Conservation (phyloP, 2,113 vertebrate genomes). For the Alaudala cheleensis region DNA sequence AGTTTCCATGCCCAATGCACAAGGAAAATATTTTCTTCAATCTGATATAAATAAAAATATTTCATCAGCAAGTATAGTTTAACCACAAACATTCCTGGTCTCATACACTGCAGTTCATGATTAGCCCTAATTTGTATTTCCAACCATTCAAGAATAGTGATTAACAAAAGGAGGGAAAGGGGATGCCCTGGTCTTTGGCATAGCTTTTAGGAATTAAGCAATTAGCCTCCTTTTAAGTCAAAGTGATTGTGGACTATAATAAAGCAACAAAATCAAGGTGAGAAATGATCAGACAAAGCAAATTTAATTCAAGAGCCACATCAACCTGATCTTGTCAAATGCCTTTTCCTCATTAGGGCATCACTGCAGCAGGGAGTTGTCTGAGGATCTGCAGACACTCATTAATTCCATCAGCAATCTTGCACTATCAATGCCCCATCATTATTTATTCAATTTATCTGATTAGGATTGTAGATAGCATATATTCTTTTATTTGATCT, state of each 20-base stretch:
- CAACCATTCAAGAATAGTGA: not conserved
- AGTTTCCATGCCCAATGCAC: not conserved
- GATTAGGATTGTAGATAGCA: not conserved
- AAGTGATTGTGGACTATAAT: not conserved
- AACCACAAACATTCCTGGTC: not conserved
- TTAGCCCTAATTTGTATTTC: not conserved
- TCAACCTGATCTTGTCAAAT: not conserved
- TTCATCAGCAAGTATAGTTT: not conserved
- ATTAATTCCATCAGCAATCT: not conserved
- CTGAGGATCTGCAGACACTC: not conserved
- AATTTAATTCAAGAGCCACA: not conserved
- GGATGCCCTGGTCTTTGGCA: not conserved
- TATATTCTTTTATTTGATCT: constrained; percentile 1
- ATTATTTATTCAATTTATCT: constrained; percentile 3
- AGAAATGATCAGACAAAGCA: not conserved
- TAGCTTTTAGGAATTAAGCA: not conserved
- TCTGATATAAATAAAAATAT: not conserved
- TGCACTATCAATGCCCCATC: not conserved
- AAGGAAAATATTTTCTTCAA: not conserved
- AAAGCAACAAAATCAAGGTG: not conserved
- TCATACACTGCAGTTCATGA: not conserved
- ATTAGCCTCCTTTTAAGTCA: not conserved
- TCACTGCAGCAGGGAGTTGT: not conserved
- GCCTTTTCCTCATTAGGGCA: not conserved
- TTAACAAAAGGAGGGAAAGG: not conserved